Evolutionary conservation across 2,888 invertebrate genomes (phyloP).

Genomic region (Ceriagrion tenellum): DNA sequence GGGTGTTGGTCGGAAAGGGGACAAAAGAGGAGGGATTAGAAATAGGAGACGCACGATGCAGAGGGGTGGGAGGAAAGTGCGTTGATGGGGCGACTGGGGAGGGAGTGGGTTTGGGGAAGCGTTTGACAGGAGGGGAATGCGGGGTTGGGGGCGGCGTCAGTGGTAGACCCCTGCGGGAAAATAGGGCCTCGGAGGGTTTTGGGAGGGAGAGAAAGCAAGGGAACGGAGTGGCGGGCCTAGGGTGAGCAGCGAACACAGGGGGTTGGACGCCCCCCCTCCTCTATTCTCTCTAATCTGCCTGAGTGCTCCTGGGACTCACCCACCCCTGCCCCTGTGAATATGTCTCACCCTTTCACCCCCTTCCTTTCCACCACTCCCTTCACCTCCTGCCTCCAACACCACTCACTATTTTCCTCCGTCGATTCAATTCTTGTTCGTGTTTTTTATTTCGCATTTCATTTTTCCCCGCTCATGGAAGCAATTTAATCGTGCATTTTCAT

Average conservation of each 20-base stretch:
- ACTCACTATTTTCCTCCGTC: not conserved
- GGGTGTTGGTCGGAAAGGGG: not conserved
- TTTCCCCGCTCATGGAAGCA: slow-evolving; percentile 6
- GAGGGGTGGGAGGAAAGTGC: not conserved
- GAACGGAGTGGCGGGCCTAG: not conserved
- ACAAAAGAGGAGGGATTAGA: slow-evolving; percentile 3
- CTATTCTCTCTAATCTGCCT: slow-evolving; percentile 22
- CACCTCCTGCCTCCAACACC: not conserved
- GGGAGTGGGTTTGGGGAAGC: not conserved
- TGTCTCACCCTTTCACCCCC: not conserved
- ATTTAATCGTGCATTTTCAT: not conserved
- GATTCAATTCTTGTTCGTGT: not conserved
- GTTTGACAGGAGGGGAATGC: slow-evolving; percentile 17
- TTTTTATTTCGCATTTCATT: not conserved
- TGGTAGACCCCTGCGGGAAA: not conserved
- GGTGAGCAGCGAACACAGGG: not conserved
- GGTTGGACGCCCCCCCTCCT: not conserved
- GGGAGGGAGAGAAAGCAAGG: not conserved
- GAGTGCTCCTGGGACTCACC: slow-evolving; percentile 38
- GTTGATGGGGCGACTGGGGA: not conserved
- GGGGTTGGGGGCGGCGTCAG: too few relatives aligned
- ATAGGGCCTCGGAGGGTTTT: not conserved
- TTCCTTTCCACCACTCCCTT: not conserved
- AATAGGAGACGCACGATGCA: not conserved
- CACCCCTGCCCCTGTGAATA: not conserved